Evolutionary conservation across 2,888 invertebrate species (phyloP).

Genomic region (Scrobipalpa costella): DNA sequence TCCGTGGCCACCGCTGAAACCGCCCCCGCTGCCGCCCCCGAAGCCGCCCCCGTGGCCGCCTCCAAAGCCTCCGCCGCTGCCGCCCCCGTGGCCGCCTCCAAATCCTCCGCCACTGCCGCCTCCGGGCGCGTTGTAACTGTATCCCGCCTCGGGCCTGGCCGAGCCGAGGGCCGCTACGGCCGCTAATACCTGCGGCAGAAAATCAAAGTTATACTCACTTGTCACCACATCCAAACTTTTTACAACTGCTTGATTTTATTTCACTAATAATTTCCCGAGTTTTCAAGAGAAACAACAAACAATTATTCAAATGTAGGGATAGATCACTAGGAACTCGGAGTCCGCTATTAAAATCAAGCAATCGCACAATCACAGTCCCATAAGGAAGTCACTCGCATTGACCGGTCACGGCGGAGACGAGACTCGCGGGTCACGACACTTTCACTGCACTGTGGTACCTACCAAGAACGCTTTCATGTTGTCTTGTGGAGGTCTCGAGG

Average conservation of each 20-base stretch:
- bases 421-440: conserved; percentile 77
- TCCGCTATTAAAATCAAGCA: conserved; percentile 50
- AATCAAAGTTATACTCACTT: conserved; percentile 39
- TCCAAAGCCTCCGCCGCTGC: conserved; percentile 29
- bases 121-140: conserved; percentile 79
- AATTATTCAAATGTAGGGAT: conserved; percentile 8
- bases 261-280: conserved; percentile 25
- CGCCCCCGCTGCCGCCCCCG: conserved; percentile 47
- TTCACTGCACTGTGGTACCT: conserved; percentile 79
- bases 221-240: conserved; percentile 41
- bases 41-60: conserved; percentile 46
- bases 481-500: conserved; percentile 76
- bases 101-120: conserved; percentile 60
- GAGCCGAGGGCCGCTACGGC: conserved; percentile 80
- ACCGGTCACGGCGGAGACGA: conserved; percentile 55
- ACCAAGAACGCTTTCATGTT: conserved; percentile 82
- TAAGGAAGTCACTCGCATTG: conserved; percentile 53
- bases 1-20: conserved; percentile 53
- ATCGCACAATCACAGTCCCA: conserved; percentile 59
- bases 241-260: conserved; percentile 47
- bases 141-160: conserved; percentile 83
- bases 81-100: conserved; percentile 47
- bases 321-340: conserved; percentile 27
- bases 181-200: conserved; percentile 71
- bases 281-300: conserved; percentile 9